These are phyloP conservation scores for Trichacis sp. DNA, from an alignment of 2,888 invertebrate species.

Conservation along the genomic window DNA sequence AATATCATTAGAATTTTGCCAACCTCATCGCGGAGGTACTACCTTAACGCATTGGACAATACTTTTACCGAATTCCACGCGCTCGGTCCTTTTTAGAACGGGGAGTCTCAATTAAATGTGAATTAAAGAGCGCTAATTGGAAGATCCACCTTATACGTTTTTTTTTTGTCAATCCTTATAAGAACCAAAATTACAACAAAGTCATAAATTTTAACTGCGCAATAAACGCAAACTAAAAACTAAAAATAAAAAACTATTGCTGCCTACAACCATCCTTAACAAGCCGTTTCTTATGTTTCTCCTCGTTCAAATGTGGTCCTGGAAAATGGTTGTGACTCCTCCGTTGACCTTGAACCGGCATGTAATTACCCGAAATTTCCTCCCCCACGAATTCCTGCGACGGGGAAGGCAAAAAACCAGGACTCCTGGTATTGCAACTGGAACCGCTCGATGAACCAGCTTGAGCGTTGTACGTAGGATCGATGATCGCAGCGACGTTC, in stretches of 20 bases:
- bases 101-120: too few relatives aligned
- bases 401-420: constrained; percentile 62
- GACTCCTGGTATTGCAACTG: constrained; percentile 61
- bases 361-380: constrained; percentile 75
- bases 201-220: too few relatives aligned
- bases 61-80: too few relatives aligned
- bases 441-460: constrained; percentile 55
- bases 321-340: constrained; percentile 69
- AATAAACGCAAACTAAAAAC: too few relatives aligned
- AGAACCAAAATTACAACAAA: too few relatives aligned
- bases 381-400: constrained; percentile 66
- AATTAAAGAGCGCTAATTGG: too few relatives aligned
- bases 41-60: too few relatives aligned
- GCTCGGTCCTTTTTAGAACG: too few relatives aligned
- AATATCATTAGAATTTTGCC: too few relatives aligned
- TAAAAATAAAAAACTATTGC: constrained; percentile 66
- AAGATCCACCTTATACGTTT: too few relatives aligned
- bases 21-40: too few relatives aligned
- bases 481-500: constrained; percentile 78
- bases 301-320: constrained; percentile 74
- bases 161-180: too few relatives aligned
- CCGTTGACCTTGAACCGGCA: constrained; percentile 83
- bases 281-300: constrained; percentile 71
- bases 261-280: constrained; percentile 76
- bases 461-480: constrained; percentile 73